Evolutionary conservation across 2,888 invertebrate genomes (phyloP), one percentile per base, ranked within the genome.

Genomic region (Stenurella melanura): DNA sequence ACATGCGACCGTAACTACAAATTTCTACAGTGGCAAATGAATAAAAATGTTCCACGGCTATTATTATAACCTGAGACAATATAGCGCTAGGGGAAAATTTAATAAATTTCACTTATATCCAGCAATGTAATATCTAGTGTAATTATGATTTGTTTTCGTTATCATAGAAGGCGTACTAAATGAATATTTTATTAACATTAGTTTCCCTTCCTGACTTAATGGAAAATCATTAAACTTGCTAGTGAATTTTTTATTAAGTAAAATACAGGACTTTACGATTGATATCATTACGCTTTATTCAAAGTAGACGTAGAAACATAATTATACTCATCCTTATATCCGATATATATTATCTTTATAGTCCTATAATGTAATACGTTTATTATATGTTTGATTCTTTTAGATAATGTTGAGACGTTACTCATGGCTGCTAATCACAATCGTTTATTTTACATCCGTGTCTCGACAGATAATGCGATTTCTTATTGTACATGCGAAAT

Each of bases 151-250:
- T 80, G 75, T 80, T 80, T 71, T 63, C 76, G 63, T 79, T 79
- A 76, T 74, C 75, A 67, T 58, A 67, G 78, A 19, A 78, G 71
- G 75, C 73, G 73, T 71, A 74, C 66, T 60, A 73, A 78, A 81
- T 81, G 70, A 75, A 81, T 81, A 80, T 77, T 78, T 80, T 73
- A 81, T 74, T 71, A 77, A 77, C 78, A 76, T 80, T 74, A 78
- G 77, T 76, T 80, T 77, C 74, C 76, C 74, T 78, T 80, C 74
- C 67, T 30, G 63, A 74, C 71, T 69, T 78, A 79, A 79, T 80
- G 79, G 81, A 79, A 80, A 81, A 81, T 80, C 78, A 78, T 81
- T 80, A 79, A 34, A 70, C 42, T 75, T 34, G 19, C 57, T 74
- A 56, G 67, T 81, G 74, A 78, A 81, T 79, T 74, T 78, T 81